Percentiles rank a stretch among this genome's conserved stretches.
phyloP scores from a whole-genome alignment of 2,888 invertebrate genomes.

The Limnephilus rhombicus region DNA sequence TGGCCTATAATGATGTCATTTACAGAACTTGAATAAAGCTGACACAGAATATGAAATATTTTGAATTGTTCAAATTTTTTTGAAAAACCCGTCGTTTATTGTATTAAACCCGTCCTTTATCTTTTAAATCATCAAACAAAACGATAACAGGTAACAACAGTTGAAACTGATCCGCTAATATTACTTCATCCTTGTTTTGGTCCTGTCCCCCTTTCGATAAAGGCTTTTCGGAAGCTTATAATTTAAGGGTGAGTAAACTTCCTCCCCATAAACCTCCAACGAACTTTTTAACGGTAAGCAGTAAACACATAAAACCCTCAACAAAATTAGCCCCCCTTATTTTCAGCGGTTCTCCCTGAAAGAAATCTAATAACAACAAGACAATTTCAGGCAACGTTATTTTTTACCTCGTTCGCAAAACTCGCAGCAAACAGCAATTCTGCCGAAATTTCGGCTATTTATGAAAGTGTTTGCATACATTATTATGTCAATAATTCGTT shows the following conservation, averaged over 20 bases:
- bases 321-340: conserved; percentile 16
- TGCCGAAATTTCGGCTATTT: background rate
- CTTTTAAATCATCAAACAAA: background rate
- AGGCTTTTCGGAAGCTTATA: conserved; percentile 41
- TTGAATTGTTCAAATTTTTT: too few relatives aligned
- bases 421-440: background rate
- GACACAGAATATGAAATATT: too few relatives aligned
- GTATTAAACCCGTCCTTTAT: background rate
- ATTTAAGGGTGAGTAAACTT: conserved; percentile 42
- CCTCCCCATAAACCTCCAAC: conserved; percentile 19
- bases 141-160: background rate
- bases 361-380: conserved; percentile 36
- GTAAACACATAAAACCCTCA: conserved; percentile 47
- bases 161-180: background rate
- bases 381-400: conserved; percentile 25
- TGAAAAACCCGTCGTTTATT: too few relatives aligned
- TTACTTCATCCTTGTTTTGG: background rate
- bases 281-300: conserved; percentile 39
- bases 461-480: background rate
- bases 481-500: background rate
- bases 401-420: conserved; percentile 5
- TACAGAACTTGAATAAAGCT: too few relatives aligned
- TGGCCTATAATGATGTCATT: too few relatives aligned
- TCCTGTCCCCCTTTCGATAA: conserved; percentile 37
- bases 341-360: background rate